Conservation (phyloP, 2,888 invertebrate species). For the Ctena decussata region DNA sequence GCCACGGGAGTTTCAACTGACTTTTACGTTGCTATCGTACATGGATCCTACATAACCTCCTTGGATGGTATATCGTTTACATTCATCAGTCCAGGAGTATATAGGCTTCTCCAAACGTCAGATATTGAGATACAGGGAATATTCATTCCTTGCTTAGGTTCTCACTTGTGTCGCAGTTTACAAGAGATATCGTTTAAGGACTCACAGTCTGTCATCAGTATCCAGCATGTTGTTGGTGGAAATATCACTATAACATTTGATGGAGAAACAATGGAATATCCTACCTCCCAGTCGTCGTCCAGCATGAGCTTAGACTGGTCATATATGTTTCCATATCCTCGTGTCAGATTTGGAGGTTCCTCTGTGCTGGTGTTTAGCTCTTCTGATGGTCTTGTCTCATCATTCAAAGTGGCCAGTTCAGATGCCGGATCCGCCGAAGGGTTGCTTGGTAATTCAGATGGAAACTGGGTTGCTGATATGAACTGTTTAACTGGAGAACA, state of each 20-base stretch:
- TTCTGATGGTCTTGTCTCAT: constrained; percentile 56
- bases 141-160: constrained; percentile 68
- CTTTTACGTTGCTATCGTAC: constrained; percentile 53
- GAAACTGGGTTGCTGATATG: constrained; percentile 70
- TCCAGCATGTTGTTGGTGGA: constrained; percentile 41
- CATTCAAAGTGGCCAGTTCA: constrained; percentile 48
- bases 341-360: constrained; percentile 60
- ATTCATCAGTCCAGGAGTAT: constrained; percentile 64
- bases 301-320: constrained; percentile 60
- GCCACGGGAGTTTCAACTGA: constrained; percentile 15
- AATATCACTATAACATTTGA: constrained; percentile 32
- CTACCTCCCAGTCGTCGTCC: constrained; percentile 25
- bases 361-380: constrained; percentile 61
- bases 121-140: constrained; percentile 67
- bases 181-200: constrained; percentile 58
- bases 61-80: constrained; percentile 66
- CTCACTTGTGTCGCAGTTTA: constrained; percentile 63
- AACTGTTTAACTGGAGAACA: constrained; percentile 33
- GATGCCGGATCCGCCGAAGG: constrained; percentile 56
- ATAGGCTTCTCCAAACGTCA: constrained; percentile 44
- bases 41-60: constrained; percentile 67
- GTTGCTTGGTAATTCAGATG: constrained; percentile 70
- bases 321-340: constrained; percentile 43
- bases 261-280: constrained; percentile 36
- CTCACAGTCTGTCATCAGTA: constrained; percentile 34